Percentiles rank a stretch among this genome's conserved stretches.
These are phyloP conservation scores for Myathropa florea DNA, from an alignment of 2,888 invertebrate genomes.

Conservation along the genomic window DNA sequence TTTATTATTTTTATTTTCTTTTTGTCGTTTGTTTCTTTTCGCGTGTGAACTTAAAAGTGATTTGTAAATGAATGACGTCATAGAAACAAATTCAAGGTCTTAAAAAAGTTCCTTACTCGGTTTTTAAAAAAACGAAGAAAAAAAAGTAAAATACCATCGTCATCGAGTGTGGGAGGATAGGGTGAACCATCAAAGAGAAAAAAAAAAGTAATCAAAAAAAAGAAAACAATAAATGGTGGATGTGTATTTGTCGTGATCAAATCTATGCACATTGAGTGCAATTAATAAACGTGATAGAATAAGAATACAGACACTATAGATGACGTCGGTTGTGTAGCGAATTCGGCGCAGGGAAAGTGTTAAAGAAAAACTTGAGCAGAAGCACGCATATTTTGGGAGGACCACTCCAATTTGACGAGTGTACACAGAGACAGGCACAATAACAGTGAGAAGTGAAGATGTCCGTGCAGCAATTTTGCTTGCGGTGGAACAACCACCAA, in stretches of 20 bases:
- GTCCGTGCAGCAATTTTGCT: conserved; percentile 89
- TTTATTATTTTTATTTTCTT: conserved; percentile 50
- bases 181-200: neutral
- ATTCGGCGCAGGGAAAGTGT: conserved; percentile 49
- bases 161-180: neutral
- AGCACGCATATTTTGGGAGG: neutral
- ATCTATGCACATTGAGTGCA: conserved; percentile 21
- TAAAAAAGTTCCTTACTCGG: conserved; percentile 59
- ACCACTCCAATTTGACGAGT: conserved; percentile 10
- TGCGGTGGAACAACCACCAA: conserved; percentile 96
- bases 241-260: conserved; percentile 9
- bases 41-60: conserved; percentile 44
- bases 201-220: neutral
- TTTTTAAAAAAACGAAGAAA: conserved; percentile 4
- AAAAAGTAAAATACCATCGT: conserved; percentile 26
- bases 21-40: conserved; percentile 52
- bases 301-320: conserved; percentile 28
- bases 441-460: conserved; percentile 78
- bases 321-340: conserved; percentile 18
- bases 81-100: conserved; percentile 80
- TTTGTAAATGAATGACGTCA: conserved; percentile 78
- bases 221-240: conserved; percentile 32
- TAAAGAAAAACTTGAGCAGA: conserved; percentile 12
- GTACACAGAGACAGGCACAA: conserved; percentile 19
- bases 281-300: conserved; percentile 20